These are phyloP conservation scores for Anguilla megastoma DNA, from an alignment of 2,797 vertebrate genomes.

Conservation along the genomic window DNA sequence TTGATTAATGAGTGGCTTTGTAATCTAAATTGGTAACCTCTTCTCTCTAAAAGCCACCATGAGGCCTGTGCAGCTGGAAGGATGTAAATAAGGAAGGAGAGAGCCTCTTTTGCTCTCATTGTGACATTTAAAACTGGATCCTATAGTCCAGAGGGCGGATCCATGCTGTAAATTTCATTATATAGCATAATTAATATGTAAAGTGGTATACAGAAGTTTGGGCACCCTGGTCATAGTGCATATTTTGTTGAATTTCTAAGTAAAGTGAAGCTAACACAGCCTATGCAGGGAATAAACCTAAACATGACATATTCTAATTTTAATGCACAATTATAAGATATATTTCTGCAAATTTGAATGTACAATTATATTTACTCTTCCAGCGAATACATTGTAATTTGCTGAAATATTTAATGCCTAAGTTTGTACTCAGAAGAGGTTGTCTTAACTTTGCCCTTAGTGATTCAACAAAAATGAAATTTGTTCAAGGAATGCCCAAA, in stretches of 20 bases:
- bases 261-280: not conserved
- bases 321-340: not conserved
- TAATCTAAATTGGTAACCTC: conserved; percentile 9
- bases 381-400: no score
- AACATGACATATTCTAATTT: not conserved
- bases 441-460: no score
- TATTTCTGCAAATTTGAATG: not conserved
- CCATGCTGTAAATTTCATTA: not conserved
- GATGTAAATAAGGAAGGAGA: conserved; percentile 12
- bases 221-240: not conserved
- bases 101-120: not conserved
- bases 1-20: conserved; percentile 17
- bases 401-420: no score
- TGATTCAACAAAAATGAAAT: no score
- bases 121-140: not conserved
- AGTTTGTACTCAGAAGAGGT: no score
- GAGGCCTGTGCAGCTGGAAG: not conserved
- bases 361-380: not conserved
- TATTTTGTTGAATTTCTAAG: not conserved
- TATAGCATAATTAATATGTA: not conserved
- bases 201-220: not conserved
- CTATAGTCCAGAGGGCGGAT: not conserved
- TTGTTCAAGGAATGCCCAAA: no score
- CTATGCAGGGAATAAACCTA: not conserved
- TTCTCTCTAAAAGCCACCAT: conserved; percentile 4